phyloP scores from a whole-genome alignment of 1,140 invertebrate species.

The Sesamia nonagrioides region DNA sequence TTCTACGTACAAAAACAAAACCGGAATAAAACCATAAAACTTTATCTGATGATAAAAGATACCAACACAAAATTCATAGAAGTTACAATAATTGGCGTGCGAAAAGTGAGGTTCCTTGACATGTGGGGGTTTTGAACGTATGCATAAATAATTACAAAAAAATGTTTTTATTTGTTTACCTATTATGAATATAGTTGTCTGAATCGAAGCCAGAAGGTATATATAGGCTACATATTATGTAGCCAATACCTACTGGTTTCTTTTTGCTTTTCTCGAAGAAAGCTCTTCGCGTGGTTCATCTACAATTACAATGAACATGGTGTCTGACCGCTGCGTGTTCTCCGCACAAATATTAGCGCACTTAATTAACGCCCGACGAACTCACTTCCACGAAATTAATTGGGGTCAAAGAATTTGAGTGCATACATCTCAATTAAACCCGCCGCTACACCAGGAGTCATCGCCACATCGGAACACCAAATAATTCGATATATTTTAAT shows the following conservation, averaged over 20 bases:
- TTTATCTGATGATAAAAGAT: slow-evolving; percentile 25
- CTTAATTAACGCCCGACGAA: slow-evolving; percentile 78
- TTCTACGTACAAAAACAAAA: slow-evolving; percentile 30
- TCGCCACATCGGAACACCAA: slow-evolving; percentile 36
- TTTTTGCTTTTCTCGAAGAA: not conserved
- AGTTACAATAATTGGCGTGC: not conserved
- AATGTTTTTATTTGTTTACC: not conserved
- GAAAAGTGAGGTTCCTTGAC: not conserved
- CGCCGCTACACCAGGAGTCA: slow-evolving; percentile 59
- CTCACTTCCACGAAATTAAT: slow-evolving; percentile 83
- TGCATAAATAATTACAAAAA: not conserved
- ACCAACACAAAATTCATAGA: slow-evolving; percentile 15
- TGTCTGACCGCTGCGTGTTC: slow-evolving; percentile 62
- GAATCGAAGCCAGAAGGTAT: too few relatives aligned
- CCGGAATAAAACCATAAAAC: slow-evolving; percentile 13
- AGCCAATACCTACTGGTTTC: too few relatives aligned
- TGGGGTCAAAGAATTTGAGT: slow-evolving; percentile 84
- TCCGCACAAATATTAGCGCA: slow-evolving; percentile 76
- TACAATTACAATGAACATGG: slow-evolving; percentile 55
- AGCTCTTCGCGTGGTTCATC: not conserved
- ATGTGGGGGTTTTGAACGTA: not conserved
- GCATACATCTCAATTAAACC: slow-evolving; percentile 81
- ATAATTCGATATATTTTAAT: slow-evolving; percentile 46
- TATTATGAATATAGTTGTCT: not conserved
- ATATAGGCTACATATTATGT: too few relatives aligned